A percentile compares a stretch with the other conserved stretches of the same genome.
phyloP scores from a whole-genome alignment of 30 jellyfish, hydroid and myxozoan species.

The Pseudorhiza aurosa region DNA sequence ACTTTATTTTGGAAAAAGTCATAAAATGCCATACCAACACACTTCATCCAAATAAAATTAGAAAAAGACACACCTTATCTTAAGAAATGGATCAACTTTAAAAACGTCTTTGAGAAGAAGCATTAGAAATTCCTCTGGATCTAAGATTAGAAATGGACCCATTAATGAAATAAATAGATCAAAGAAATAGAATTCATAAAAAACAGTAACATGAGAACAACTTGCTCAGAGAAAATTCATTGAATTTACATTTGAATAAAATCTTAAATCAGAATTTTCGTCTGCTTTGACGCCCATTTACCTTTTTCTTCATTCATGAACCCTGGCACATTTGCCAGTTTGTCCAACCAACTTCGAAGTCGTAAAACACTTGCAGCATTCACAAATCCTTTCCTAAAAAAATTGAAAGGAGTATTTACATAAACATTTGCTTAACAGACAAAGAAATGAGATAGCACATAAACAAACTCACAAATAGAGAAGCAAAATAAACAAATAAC shows the following conservation, averaged over 20 bases:
- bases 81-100: slow-evolving; percentile 86
- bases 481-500: too few species aligned
- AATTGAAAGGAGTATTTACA: too few species aligned
- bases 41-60: too few species aligned
- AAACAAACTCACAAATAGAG: too few species aligned
- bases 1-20: too few species aligned
- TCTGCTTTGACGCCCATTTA: neutral
- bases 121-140: slow-evolving; percentile 91
- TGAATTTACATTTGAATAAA: neutral
- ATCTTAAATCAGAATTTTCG: too few species aligned
- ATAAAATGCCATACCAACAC: too few species aligned
- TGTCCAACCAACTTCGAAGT: slow-evolving; percentile 75
- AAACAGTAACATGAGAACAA: neutral
- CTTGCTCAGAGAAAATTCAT: neutral
- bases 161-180: neutral
- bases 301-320: slow-evolving; percentile 92
- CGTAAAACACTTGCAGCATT: slow-evolving; percentile 75
- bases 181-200: neutral
- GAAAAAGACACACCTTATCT: too few species aligned
- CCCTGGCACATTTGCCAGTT: slow-evolving; percentile 83
- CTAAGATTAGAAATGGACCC: too few species aligned
- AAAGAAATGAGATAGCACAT: too few species aligned
- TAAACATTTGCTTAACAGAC: too few species aligned
- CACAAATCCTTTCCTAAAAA: slow-evolving; percentile 87
- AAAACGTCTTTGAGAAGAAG: slow-evolving; percentile 80